Percentiles rank a stretch among this genome's conserved stretches.
Conservation (phyloP, 30 jellyfish, hydroid and myxozoan genomes). For the Aurelia coerulea region DNA sequence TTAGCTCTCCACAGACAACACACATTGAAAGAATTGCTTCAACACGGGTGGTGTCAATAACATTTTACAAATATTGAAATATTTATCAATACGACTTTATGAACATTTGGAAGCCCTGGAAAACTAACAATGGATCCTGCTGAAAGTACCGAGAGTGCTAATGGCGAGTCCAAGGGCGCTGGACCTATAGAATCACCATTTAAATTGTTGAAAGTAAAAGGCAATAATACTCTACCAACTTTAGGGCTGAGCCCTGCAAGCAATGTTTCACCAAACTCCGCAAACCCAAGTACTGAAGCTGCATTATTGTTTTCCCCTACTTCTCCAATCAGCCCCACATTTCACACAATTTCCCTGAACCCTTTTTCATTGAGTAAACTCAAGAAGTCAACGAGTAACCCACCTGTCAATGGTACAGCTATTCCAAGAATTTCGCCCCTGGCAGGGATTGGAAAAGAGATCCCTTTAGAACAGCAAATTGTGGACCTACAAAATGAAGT, state of each 20-base stretch:
- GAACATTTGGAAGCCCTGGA: constrained; percentile 25
- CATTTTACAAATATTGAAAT: constrained; percentile 38
- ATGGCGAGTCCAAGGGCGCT: constrained; percentile 9
- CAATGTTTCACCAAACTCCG: not conserved
- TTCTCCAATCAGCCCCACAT: constrained; percentile 52
- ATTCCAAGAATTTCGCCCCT: constrained; percentile 60
- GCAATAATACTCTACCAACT: constrained; percentile 35
- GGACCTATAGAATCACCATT: constrained; percentile 72
- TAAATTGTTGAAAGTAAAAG: constrained; percentile 66
- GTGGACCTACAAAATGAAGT: constrained; percentile 79
- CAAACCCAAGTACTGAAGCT: not conserved
- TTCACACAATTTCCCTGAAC: constrained; percentile 52
- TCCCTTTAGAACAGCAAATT: constrained; percentile 61
- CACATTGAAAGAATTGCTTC: constrained; percentile 25
- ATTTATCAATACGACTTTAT: constrained; percentile 6
- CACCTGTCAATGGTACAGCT: constrained; percentile 58
- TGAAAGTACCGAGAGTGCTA: constrained; percentile 10
- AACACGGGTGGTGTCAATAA: constrained; percentile 55
- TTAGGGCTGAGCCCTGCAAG: constrained; percentile 41
- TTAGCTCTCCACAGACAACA: constrained; percentile 51
- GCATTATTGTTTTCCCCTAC: constrained; percentile 40
- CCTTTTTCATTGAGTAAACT: constrained; percentile 68
- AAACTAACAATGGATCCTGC: constrained; percentile 49
- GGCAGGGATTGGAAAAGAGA: constrained; percentile 48
- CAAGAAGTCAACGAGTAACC: constrained; percentile 24